phyloP scores from a whole-genome alignment of 2,113 vertebrate species.

The Macquaria australasica region DNA sequence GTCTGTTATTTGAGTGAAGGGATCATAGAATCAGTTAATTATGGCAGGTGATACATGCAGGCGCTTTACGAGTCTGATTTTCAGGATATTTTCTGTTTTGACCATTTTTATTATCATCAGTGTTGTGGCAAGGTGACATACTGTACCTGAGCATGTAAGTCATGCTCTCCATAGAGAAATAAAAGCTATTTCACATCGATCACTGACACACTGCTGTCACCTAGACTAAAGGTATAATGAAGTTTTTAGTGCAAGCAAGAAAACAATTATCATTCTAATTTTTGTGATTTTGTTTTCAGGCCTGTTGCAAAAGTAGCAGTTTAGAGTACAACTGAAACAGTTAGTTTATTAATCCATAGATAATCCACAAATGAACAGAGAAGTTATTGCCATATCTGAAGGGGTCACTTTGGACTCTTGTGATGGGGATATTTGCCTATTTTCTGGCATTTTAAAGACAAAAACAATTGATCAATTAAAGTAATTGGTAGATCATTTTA shows the following conservation, averaged over 20 bases:
- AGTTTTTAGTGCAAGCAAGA: neutral
- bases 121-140: neutral
- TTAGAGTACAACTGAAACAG: neutral
- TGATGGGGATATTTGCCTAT: neutral
- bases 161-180: neutral
- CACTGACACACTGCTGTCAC: neutral
- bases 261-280: neutral
- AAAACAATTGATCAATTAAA: neutral
- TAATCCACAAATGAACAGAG: neutral
- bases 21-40: slow-evolving; percentile 18
- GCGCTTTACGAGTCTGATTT: neutral
- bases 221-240: neutral
- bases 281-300: neutral
- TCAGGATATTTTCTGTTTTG: neutral
- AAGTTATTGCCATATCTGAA: neutral
- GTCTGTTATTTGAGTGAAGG: neutral
- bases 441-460: neutral
- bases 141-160: neutral
- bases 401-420: neutral
- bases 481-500: neutral
- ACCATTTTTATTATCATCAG: neutral
- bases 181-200: neutral
- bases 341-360: neutral
- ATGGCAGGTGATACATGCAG: neutral
- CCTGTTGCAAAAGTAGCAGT: neutral